Conservation (phyloP, 2,888 invertebrate species). For the Mimas tiliae region DNA sequence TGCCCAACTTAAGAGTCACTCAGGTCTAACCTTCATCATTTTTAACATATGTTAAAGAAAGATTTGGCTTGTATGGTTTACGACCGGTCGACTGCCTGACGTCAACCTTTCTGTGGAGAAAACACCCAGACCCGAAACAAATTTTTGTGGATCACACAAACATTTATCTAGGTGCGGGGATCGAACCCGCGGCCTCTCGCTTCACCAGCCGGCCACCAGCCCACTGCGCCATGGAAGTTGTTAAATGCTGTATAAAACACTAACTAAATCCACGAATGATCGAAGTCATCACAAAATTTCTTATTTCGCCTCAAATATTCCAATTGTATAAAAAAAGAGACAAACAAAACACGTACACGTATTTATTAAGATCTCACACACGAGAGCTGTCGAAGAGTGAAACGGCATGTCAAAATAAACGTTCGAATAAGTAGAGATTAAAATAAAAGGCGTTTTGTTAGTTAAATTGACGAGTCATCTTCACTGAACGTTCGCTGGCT, state of each 20-base stretch:
- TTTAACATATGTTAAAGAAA: no score
- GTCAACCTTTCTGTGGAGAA: no score
- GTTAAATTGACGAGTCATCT: constrained; percentile 68
- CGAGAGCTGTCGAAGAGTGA: constrained; percentile 27
- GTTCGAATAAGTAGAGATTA: constrained; percentile 59
- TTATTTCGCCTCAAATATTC: neutral
- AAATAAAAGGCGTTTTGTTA: constrained; percentile 74
- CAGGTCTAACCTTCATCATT: neutral
- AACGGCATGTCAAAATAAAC: constrained; percentile 65
- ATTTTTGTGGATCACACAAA: no score
- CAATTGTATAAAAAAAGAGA: neutral
- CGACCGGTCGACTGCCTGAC: no score
- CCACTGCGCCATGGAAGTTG: no score
- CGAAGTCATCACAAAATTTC: neutral
- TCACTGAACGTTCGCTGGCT: constrained; percentile 36
- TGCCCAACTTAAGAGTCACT: no score
- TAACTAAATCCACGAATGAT: neutral
- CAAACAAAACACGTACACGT: neutral
- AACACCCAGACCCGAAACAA: no score
- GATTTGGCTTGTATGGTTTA: no score
- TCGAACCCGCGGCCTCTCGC: no score
- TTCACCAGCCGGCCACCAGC: no score
- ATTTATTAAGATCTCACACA: constrained; percentile 5
- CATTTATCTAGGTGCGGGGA: no score
- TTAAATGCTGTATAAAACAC: no score